Evolutionary conservation across 1,140 invertebrate species (phyloP), one percentile per base, ranked within the genome.

Genomic region (Mesaphorura yosii): DNA sequence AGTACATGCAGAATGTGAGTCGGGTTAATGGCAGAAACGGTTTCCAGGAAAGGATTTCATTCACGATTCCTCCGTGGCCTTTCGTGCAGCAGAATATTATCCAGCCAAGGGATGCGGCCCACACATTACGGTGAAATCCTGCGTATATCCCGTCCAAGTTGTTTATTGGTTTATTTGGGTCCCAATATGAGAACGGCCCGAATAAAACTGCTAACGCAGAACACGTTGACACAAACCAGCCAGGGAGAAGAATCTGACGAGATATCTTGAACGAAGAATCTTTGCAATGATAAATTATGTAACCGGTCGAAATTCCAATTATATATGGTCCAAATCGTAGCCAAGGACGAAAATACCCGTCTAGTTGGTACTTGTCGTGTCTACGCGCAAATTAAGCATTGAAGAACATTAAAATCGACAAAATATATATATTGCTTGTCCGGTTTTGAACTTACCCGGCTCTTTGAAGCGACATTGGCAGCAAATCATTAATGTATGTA

Each of bases 21-120:
- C 75, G 65, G 40, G 73, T 72, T 0, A 80, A 59, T 1, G 76
- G 75, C 20, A 73, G 63, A 37, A 77, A 75, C 1, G 68, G 60
- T 23, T 68, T 68, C 68, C 71, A 73, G 0, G 76, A 77, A 25
- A 81, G 64, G 29, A 80, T 64, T 4, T 42, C 64, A 53, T 75
- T 73, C 5, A 80, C 65, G 3, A 38, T 19, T 7, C 80, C 80
- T 58, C 78, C 82, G 64, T 78, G 77, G 26, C 78, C 79, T 45
- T 75, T 71, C 6, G 72, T 66, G 60, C 82, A 82, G 2, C 78
- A 78, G 40, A 80, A 78, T 4, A 84, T 74, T 7, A 86, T 70
- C 80, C 82, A 84, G 1, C 73, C 72, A 3, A 86, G 47, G 1
- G 68, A 72, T 0, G 79, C 6, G 0, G 74, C 71, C 76, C 83